These are phyloP conservation scores for Drosophila phalerata DNA, from an alignment of 2,888 invertebrate species.

Conservation along the genomic window DNA sequence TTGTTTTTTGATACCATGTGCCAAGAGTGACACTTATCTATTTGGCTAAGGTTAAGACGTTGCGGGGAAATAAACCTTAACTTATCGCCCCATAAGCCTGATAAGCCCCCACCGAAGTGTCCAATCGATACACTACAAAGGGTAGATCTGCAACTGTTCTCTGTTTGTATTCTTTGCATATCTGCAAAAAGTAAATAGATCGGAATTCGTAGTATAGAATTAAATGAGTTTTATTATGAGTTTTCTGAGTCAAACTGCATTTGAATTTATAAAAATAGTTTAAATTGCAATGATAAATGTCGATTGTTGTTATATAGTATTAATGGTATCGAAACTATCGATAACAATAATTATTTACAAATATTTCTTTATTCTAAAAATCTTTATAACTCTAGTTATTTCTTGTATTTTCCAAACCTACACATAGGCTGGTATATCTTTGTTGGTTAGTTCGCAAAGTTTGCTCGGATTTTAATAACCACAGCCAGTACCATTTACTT, in stretches of 20 bases:
- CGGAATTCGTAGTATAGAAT: neutral
- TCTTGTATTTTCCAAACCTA: neutral
- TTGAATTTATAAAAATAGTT: too few relatives aligned
- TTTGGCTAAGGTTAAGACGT: constrained; percentile 47
- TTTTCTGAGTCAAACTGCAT: too few relatives aligned
- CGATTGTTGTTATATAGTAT: too few relatives aligned
- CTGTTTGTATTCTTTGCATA: constrained; percentile 3
- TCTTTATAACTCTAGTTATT: neutral
- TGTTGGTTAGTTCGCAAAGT: neutral
- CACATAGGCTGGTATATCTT: neutral
- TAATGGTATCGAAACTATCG: too few relatives aligned
- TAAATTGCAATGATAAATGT: too few relatives aligned
- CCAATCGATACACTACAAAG: constrained; percentile 48
- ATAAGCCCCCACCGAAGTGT: constrained; percentile 68
- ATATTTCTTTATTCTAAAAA: neutral
- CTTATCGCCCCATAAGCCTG: constrained; percentile 69
- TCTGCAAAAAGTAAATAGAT: constrained; percentile 8
- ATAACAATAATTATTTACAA: neutral
- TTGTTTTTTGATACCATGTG: constrained; percentile 34
- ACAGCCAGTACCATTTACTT: neutral
- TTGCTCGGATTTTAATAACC: constrained; percentile 22
- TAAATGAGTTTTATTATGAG: neutral
- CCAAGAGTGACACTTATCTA: constrained; percentile 75
- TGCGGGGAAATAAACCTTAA: constrained; percentile 48
- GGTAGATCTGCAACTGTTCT: constrained; percentile 12